These are phyloP conservation scores for Microvelia longipes DNA, from an alignment of 1,140 invertebrate species.

Conservation along the genomic window DNA sequence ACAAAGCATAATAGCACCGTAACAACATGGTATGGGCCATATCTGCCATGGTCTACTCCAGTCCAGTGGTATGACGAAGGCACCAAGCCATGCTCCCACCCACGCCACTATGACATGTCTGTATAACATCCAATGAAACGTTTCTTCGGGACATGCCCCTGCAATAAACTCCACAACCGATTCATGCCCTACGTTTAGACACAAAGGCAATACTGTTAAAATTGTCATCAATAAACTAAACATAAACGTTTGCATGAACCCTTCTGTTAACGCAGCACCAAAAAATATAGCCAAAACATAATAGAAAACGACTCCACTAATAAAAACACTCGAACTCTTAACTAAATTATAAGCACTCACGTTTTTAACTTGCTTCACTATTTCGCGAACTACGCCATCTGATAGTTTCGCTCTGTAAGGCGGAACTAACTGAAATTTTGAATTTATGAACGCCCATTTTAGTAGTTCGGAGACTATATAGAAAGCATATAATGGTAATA, in stretches of 20 bases:
- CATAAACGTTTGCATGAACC: slow-evolving; percentile 53
- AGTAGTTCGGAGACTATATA: slow-evolving; percentile 1
- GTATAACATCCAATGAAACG: slow-evolving; percentile 38
- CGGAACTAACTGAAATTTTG: not conserved
- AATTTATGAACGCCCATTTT: slow-evolving; percentile 5
- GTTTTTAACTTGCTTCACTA: not conserved
- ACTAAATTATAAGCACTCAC: slow-evolving; percentile 5
- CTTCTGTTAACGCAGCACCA: slow-evolving; percentile 48
- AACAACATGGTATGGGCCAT: slow-evolving; percentile 62
- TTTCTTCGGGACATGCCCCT: slow-evolving; percentile 24
- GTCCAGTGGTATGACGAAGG: slow-evolving; percentile 74
- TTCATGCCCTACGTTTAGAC: slow-evolving; percentile 40
- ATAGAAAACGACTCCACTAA: slow-evolving; percentile 29
- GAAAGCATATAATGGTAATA: not conserved
- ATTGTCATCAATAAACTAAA: slow-evolving; percentile 46
- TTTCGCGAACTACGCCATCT: not conserved
- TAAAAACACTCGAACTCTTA: slow-evolving; percentile 5
- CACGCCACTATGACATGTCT: slow-evolving; percentile 44
- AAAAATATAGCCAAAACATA: slow-evolving; percentile 52
- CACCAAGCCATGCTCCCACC: slow-evolving; percentile 74
- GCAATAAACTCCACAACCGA: slow-evolving; percentile 21
- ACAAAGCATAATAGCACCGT: slow-evolving; percentile 46
- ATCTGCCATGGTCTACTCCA: slow-evolving; percentile 82
- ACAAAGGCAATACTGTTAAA: slow-evolving; percentile 47
- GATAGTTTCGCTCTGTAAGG: not conserved